Percentiles rank a stretch among this genome's conserved stretches.
Conservation (phyloP, 2,113 vertebrate species). For the Penelope pileata region DNA sequence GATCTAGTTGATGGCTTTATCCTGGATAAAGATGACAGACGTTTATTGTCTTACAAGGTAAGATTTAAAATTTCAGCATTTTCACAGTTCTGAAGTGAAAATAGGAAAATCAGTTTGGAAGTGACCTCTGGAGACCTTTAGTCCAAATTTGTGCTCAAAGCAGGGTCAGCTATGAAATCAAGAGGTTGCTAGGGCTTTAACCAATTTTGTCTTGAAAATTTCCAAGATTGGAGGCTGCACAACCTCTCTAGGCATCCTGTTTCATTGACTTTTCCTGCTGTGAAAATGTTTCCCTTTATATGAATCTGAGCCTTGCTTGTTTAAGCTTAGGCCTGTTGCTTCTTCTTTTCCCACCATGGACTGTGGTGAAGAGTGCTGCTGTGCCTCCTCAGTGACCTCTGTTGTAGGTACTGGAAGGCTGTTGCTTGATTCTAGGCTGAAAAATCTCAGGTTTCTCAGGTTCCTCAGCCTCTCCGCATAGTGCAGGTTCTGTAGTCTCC, state of each 20-base stretch:
- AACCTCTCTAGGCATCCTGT: background rate
- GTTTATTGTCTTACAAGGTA: slow-evolving; percentile 87
- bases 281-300: background rate
- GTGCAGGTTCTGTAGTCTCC: background rate
- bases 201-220: background rate
- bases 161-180: background rate
- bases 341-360: background rate
- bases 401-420: background rate
- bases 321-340: background rate
- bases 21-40: slow-evolving; percentile 85
- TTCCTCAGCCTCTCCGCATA: background rate
- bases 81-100: background rate
- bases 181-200: background rate
- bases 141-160: background rate
- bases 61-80: background rate
- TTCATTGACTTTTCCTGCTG: background rate
- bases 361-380: background rate
- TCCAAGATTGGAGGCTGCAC: background rate
- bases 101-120: background rate
- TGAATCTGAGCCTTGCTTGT: background rate
- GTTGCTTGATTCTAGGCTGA: background rate
- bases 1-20: slow-evolving; percentile 92
- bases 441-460: background rate
- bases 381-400: background rate
- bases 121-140: background rate